Base-by-base conservation (phyloP, 2,888 invertebrate species). In the Epistrophe grossulariae region DNA sequence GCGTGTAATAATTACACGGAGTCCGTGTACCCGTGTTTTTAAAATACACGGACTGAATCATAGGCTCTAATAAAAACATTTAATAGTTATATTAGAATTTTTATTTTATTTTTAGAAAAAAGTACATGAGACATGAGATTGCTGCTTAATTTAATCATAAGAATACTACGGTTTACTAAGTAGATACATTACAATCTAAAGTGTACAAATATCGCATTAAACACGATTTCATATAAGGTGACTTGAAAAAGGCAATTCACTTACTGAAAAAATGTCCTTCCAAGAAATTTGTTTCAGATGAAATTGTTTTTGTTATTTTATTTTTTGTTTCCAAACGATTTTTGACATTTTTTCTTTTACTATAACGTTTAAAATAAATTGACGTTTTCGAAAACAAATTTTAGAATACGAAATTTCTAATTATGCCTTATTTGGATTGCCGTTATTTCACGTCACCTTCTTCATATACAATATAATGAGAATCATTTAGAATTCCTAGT, bases 131-230 rank as follows among this genome's bases (percentile, higher is more conserved):
- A 87, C 79, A 24, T 87, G 74, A 15, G 62, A 35, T 55, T 70
- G 10, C 85, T 70, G 10, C 85, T 78, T 87, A 82, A 68, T 43
- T 70, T 50, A 70, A 85, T 85, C 85, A 82, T 85, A 85, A 85
- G 83, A 87, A 83, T 52, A 79, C 52, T 74, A 74, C 55, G 71
- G 79, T 76, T 83, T 83, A 72, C 64, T 68, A 55, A 40, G 7
- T 74, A 79, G 19, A 8, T 38, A 50, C 31, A 45, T 68, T 78
- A 82, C 24, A 57, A 13, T 62, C 68, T 81, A 76, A 48, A 40
- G 35, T 55, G 62, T 50, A 66, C 50, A 80, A n/a, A 52, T 31
- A 43, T 50, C 17, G 52, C 70, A 52, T 40, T 7, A 28, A 7
- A 17, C 35, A 50, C 24, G 11, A 24, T 15, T 28, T 15, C 19